Base-by-base conservation (phyloP, 2,888 invertebrate genomes). In the Pachliopta kotzebuea region DNA sequence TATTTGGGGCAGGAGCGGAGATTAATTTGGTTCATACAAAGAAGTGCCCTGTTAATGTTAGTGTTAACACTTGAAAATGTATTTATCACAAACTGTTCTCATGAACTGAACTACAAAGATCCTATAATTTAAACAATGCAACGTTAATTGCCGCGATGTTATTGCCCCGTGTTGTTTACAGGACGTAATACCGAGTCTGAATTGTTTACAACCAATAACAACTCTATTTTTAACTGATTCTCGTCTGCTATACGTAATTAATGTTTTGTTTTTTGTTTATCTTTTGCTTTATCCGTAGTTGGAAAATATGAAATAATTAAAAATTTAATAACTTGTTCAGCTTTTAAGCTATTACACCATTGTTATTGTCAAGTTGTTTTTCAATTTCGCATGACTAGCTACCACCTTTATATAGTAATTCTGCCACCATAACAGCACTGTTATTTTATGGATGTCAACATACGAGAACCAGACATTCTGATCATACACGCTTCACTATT, bases 11-110 rank as follows among this genome's bases (percentile, higher is more conserved):
- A 83, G 77, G 77, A 79, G 78, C 74, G 78, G 84, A 83, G 83
- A 86, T 84, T 87, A 85, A 86, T 86, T 85, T 76, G 78, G 81
- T 83, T 84, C 79, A 77, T 84, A 84, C 85, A 80, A 81, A 84
- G 76, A 79, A 75, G 78, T 79, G 80, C 76, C 69, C 80, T 73
- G 70, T 76, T 75, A 86, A 85, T 82, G 80, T 77, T 79, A 79
- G 75, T 79, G 83, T 87, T 86, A 87, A 86, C 84, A 85, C 73
- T 80, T 76, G 76, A 80, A 82, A 85, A 85, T 74, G 77, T 86
- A 82, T 88, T 86, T 86, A 87, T 88, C 85, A 83, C 76, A 76
- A 77, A 81, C 75, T 77, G 75, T 74, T 77, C 78, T 77, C 75
- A 76, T 75, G 70, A 74, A 79, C 76, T 77, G 77, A 73, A 71